Conservation (phyloP, 2,888 invertebrate species). For the Dicyrtoma fusca region DNA sequence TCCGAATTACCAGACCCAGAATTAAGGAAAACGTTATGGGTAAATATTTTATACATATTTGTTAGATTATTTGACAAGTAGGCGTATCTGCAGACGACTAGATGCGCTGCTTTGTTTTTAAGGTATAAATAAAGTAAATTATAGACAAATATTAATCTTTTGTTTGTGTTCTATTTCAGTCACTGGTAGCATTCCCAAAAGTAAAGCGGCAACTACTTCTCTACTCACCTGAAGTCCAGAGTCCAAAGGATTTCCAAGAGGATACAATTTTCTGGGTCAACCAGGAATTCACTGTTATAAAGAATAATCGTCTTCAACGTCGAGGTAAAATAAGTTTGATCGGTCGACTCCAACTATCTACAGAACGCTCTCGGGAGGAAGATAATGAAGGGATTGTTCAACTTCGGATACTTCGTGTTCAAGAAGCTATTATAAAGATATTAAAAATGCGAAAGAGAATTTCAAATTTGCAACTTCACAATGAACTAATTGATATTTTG, state of each 20-base stretch:
- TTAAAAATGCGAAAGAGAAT: constrained; percentile 96
- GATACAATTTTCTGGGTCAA: constrained; percentile 94
- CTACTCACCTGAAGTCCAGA: constrained; percentile 77
- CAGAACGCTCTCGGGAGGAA: constrained; percentile 92
- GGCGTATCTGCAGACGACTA: too few relatives aligned
- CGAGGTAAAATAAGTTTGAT: constrained; percentile 95
- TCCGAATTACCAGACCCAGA: constrained; percentile 97
- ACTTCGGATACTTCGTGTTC: constrained; percentile 84
- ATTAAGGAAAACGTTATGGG: constrained; percentile 87
- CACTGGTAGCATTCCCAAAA: constrained; percentile 93
- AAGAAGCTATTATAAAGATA: constrained; percentile 98
- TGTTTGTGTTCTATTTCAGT: constrained; percentile 63
- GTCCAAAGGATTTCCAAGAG: constrained; percentile 92
- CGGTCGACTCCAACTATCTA: constrained; percentile 91
- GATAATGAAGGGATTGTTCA: constrained; percentile 99
- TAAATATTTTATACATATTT: constrained; percentile 53
- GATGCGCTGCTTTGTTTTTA: too few relatives aligned
- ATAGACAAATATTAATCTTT: neutral
- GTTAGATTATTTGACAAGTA: neutral
- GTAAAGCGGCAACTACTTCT: constrained; percentile 87
- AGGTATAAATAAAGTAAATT: neutral
- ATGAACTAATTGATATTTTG: constrained; percentile 95
- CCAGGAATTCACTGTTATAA: constrained; percentile 88
- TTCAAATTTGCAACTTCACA: constrained; percentile 91
- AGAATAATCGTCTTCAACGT: constrained; percentile 92